A percentile compares a stretch with the other conserved stretches of the same genome.
Evolutionary conservation across 2,797 vertebrate species (phyloP).

Genomic region (Petrocephalus sullivani): DNA sequence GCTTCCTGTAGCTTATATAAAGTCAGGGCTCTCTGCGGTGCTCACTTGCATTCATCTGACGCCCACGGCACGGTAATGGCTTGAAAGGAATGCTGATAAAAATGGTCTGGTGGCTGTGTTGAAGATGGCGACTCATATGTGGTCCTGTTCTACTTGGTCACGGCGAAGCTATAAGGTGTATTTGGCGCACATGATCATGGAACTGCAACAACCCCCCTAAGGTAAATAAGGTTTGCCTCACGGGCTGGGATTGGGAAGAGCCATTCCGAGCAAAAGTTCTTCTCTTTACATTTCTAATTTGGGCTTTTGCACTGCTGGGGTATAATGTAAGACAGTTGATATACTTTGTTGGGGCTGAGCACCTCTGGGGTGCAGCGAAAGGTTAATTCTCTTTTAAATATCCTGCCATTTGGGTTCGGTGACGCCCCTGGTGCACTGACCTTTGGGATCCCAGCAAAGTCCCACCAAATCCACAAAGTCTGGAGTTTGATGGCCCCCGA

Average conservation of each 20-base stretch:
- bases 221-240: not conserved
- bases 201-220: not conserved
- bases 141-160: not conserved
- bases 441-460: not conserved
- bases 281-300: not conserved
- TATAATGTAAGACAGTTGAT: not conserved
- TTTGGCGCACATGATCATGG: not conserved
- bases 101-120: not conserved
- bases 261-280: constrained; percentile 8
- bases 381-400: constrained; percentile 5
- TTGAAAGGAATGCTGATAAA: not conserved
- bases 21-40: not conserved
- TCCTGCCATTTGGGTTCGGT: not conserved
- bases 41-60: not conserved
- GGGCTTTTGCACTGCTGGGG: not conserved
- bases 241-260: not conserved
- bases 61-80: not conserved
- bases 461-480: constrained; percentile 5
- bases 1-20: not conserved
- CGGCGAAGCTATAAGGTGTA: not conserved
- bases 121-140: not conserved
- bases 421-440: constrained; percentile 1
- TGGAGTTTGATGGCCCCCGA: not conserved
- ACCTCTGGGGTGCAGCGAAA: not conserved
- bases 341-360: not conserved